phyloP scores from a whole-genome alignment of 2,113 vertebrate genomes.

The Sorex fumeus region DNA sequence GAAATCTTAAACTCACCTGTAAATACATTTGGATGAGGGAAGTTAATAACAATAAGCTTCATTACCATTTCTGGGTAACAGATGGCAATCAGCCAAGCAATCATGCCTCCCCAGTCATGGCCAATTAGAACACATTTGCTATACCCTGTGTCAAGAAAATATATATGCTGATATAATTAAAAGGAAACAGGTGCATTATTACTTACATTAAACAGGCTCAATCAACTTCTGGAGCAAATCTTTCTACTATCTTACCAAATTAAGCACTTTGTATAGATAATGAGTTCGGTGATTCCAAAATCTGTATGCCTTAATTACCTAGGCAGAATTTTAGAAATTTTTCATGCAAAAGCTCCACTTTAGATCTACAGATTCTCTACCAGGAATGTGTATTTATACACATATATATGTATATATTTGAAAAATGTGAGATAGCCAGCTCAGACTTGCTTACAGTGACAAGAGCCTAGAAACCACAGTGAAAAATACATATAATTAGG shows the following conservation, averaged over 20 bases:
- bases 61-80: conserved; percentile 98
- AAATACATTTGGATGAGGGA: conserved; percentile 97
- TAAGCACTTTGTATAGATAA: not conserved
- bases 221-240: conserved; percentile 1
- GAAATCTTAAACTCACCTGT: conserved; percentile 89
- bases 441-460: not conserved
- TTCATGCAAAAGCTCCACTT: not conserved
- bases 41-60: conserved; percentile 97
- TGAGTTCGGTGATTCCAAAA: conserved; percentile 33
- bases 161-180: conserved; percentile 49
- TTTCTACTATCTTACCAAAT: not conserved
- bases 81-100: conserved; percentile 97
- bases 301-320: not conserved
- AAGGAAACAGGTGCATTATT: conserved; percentile 15
- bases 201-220: not conserved
- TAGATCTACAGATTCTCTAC: conserved; percentile 24
- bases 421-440: not conserved
- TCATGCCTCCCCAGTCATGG: conserved; percentile 98
- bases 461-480: conserved; percentile 33
- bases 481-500: not conserved
- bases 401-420: too few species aligned
- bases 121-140: conserved; percentile 97
- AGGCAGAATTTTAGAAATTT: conserved; percentile 43
- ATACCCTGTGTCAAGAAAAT: conserved; percentile 92
- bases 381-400: not conserved